These are phyloP conservation scores for Columbina picui DNA, from an alignment of 2,113 vertebrate species.

Conservation along the genomic window DNA sequence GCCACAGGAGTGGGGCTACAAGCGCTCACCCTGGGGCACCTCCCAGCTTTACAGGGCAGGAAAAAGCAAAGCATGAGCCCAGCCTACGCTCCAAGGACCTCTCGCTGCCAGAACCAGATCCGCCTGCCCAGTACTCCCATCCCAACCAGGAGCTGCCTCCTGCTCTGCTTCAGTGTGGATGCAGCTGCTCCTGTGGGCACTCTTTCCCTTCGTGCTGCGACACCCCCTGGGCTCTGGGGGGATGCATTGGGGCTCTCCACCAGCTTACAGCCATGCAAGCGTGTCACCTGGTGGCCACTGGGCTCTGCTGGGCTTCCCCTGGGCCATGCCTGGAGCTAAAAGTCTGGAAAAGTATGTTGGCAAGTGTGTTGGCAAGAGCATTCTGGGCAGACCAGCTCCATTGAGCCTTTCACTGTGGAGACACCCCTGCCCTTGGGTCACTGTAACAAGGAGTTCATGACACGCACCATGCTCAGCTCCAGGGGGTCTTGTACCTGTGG, in stretches of 20 bases:
- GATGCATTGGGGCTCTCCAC: rapidly evolving
- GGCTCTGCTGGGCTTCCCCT: not conserved
- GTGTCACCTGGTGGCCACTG: rapidly evolving
- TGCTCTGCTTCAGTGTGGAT: not conserved
- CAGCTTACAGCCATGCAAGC: not conserved
- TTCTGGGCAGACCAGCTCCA: not conserved
- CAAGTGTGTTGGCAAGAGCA: rapidly evolving
- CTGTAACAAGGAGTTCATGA: not conserved
- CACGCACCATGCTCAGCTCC: not conserved
- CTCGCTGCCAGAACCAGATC: rapidly evolving
- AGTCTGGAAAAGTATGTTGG: not conserved
- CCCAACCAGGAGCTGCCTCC: not conserved
- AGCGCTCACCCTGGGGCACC: not conserved
- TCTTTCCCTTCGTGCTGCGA: not conserved
- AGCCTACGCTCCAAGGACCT: rapidly evolving
- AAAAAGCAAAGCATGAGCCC: not conserved
- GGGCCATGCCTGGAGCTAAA: not conserved
- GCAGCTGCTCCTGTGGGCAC: not conserved
- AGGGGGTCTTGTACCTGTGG: not conserved
- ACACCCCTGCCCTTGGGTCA: not conserved
- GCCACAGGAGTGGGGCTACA: rapidly evolving
- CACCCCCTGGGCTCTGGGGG: rapidly evolving
- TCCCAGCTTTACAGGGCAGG: not conserved
- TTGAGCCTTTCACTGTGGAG: not conserved
- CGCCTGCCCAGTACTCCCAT: not conserved